Evolutionary conservation across 2,113 vertebrate species (phyloP).

Genomic region (Microtus pennsylvanicus): DNA sequence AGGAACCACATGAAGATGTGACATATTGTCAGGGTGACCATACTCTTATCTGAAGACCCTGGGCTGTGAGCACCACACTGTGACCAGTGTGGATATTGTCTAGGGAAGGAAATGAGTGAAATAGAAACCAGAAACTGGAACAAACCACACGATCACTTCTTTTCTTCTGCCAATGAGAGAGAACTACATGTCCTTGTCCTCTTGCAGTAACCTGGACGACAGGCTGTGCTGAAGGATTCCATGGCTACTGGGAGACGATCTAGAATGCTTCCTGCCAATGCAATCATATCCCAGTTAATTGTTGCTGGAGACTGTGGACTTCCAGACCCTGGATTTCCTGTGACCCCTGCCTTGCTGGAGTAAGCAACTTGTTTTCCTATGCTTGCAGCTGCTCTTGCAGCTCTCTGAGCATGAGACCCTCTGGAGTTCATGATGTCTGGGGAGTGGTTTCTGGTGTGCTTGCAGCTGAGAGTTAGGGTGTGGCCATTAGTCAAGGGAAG

Average conservation of each 20-base stretch:
- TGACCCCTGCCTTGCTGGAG: no score
- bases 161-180: neutral
- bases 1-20: neutral
- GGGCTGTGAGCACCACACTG: neutral
- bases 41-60: neutral
- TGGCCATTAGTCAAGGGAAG: no score
- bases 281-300: neutral
- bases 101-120: neutral
- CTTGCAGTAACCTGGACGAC: neutral
- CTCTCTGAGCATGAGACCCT: no score
- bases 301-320: no score
- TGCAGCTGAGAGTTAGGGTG: no score
- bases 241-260: neutral
- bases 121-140: neutral
- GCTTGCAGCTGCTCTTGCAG: no score
- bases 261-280: neutral
- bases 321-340: no score
- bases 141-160: neutral
- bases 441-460: no score
- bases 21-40: no score
- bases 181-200: neutral
- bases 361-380: no score
- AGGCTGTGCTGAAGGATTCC: neutral
- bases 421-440: no score
- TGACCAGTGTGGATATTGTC: neutral